Percentiles rank a stretch among this genome's conserved stretches.
These are phyloP conservation scores for Tauraco erythrolophus DNA, from an alignment of 2,113 vertebrate genomes.

Conservation along the genomic window DNA sequence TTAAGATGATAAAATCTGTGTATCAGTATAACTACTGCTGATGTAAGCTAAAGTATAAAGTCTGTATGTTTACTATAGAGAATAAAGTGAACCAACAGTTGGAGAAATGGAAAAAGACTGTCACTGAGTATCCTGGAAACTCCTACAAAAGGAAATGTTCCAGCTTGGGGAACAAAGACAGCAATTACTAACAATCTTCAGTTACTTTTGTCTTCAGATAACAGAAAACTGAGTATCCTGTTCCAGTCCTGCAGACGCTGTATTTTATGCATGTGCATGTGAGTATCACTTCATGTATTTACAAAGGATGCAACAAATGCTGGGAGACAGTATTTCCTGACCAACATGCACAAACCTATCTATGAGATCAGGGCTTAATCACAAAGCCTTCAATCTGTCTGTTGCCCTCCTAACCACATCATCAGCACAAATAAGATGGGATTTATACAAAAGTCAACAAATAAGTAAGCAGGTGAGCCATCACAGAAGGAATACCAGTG, in stretches of 20 bases:
- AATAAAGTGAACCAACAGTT: neutral
- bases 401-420: neutral
- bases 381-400: neutral
- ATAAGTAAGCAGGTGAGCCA: neutral
- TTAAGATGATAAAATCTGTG: neutral
- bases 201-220: neutral
- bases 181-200: neutral
- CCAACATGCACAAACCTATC: neutral
- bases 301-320: neutral
- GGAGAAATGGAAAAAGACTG: neutral
- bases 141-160: neutral
- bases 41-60: neutral
- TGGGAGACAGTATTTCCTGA: neutral
- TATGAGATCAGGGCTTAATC: neutral
- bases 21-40: neutral
- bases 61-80: neutral
- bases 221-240: neutral
- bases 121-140: neutral
- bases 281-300: neutral
- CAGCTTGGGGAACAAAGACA: neutral
- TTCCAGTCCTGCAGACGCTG: neutral
- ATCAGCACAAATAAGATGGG: neutral
- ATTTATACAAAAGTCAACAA: neutral
- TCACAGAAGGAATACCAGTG: neutral
- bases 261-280: rapidly evolving